These are phyloP conservation scores for Sarcophaga caerulescens DNA, from an alignment of 2,888 invertebrate genomes.

Conservation along the genomic window DNA sequence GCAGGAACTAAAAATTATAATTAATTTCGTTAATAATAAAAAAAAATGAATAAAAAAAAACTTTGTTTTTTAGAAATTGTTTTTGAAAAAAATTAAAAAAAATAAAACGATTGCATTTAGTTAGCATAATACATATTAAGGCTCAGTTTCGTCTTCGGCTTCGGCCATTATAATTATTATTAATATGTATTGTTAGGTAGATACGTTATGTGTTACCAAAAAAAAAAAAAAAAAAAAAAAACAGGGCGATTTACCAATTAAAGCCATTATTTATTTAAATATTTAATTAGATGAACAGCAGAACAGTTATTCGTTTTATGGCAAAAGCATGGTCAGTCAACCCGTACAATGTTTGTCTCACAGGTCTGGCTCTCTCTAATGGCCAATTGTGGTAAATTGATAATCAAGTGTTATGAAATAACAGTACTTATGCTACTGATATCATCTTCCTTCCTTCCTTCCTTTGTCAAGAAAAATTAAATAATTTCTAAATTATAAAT, in stretches of 20 bases:
- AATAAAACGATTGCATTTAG: no score
- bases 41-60: no score
- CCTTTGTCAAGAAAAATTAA: no score
- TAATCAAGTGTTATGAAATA: constrained; percentile 4
- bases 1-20: neutral
- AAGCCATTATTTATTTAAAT: neutral
- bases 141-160: neutral
- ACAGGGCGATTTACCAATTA: neutral
- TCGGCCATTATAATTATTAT: neutral
- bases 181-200: neutral
- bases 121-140: constrained; percentile 28
- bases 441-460: no score
- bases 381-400: constrained; percentile 1
- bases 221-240: no score
- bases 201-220: no score
- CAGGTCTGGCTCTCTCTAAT: neutral
- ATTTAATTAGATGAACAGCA: neutral
- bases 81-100: no score
- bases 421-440: neutral
- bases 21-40: no score
- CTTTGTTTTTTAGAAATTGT: no score
- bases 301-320: no score
- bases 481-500: no score
- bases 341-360: neutral
- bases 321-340: no score